Base-by-base conservation (phyloP, 2,888 invertebrate genomes). In the Girardia tigrina region DNA sequence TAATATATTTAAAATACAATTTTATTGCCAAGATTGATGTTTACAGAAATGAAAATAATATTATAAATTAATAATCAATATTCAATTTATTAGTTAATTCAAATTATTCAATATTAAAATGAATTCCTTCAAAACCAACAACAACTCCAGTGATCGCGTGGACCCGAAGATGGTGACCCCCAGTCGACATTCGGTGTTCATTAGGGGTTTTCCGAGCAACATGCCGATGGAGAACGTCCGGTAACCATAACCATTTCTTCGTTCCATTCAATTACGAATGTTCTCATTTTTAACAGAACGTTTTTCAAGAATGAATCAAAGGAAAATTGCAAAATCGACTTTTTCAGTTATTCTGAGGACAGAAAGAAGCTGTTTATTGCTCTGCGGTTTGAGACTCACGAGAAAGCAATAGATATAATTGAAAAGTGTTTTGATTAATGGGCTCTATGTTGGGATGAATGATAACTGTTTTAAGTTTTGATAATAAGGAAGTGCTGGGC, bases 401-500 rank as follows among this genome's bases (percentile, higher is more conserved):
- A 71, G n/a, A 71, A 27, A 23, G 71, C 71, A 6, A 23, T 27
- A n/a, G 71, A 71, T 20, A 23, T 71, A 20, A 71, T 71, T 20
- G 29, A 29, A 27, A 71, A 20, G 71, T 71, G 27, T 23, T 26
- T 42, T 42, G 4, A 28, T 12, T 27, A 26, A 27, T 71, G 23
- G 6, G 6, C 23, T 23, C 4, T 56, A n/a, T 20, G 23, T 56
- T 2, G 23, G 2, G n/a, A 8, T 56, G 56, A 16, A 70, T 70
- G 20, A 70, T 14, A 23, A 12, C 26, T 70, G 16, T 12, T 56
- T 74, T 14, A 27, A 74, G 74, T 12, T 74, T 42, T 69, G 56
- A 74, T 23, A 42, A 27, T 12, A 74, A 74, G 27, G 74, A 74
- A 8, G 74, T 74, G 70, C 28, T 74, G n/a, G 74, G 74, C 2